Base-by-base conservation (phyloP, 2,113 vertebrate genomes). In the Gila orcuttii region DNA sequence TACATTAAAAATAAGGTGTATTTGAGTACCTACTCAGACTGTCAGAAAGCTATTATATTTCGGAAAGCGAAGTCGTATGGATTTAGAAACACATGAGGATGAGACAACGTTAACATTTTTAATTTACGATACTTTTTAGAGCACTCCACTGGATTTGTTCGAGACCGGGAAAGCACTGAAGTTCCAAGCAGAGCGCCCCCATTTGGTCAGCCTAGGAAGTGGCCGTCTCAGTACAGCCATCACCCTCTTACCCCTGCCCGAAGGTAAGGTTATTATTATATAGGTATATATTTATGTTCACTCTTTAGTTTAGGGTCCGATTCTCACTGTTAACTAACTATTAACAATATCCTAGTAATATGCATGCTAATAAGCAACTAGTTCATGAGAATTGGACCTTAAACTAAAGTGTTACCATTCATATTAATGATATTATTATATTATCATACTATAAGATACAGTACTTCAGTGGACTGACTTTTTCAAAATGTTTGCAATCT, bases 121-220 rank as follows among this genome's bases (percentile, higher is more conserved):
- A 17, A n/a, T 50, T 2, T 75, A n/a, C n/a, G 11, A 13, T 50
- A 8, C 21, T 89, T 81, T 62, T 3, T 95, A 99, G 98, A 96
- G 94, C 88, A 96, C 96, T 0, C 95, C 97, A 0, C 90, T 99
- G 93, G 97, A 99, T 90, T 91, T 99, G 82, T 96, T 96, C 0
- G 96, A 99, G 90, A 97, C 93, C 0, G 97, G 97, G 42, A 96
- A 97, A 89, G 96, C 96, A 23, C 93, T 99, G 86, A 98, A 97
- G 88, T 96, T 99, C 85, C 97, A 99, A 88, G 95, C 98, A 0
- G 96, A 98, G 91, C 96, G 97, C 88, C 98, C 0, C 94, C 98
- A 99, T 87, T 91, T 99, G 91, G 97, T 99, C 89, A 99, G 98
- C 93, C 92, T 99, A 76, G 97, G 98, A 36, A 98, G 97, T 0